Conservation (phyloP, 2,888 invertebrate genomes). For the Syritta pipiens region DNA sequence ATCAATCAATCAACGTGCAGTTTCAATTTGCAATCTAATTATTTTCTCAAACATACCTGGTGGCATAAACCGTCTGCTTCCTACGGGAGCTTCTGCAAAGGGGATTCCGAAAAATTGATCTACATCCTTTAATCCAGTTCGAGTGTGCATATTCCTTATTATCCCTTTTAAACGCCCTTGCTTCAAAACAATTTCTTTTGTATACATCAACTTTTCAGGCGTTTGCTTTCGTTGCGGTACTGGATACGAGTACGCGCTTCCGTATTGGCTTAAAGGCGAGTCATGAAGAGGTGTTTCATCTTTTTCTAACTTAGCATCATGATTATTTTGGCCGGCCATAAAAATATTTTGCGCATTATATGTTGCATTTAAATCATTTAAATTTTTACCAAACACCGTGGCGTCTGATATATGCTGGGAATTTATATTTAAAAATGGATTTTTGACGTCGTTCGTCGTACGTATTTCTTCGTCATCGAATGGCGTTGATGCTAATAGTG, state of each 20-base stretch:
- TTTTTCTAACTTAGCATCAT: too few relatives aligned
- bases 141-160: constrained; percentile 82
- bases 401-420: too few relatives aligned
- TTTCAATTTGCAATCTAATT: background rate
- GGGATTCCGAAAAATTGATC: constrained; percentile 90
- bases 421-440: too few relatives aligned
- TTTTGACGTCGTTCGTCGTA: too few relatives aligned
- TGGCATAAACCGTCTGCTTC: constrained; percentile 89
- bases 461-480: too few relatives aligned
- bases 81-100: constrained; percentile 89
- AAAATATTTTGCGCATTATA: too few relatives aligned
- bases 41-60: constrained; percentile 81
- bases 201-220: constrained; percentile 79
- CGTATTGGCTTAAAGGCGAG: constrained; percentile 58
- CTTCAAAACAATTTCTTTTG: constrained; percentile 83
- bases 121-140: constrained; percentile 83
- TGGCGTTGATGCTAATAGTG: too few relatives aligned
- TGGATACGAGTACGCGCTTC: constrained; percentile 54
- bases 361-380: too few relatives aligned
- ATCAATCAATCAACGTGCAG: too few relatives aligned
- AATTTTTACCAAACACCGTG: too few relatives aligned
- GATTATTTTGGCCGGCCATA: too few relatives aligned
- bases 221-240: constrained; percentile 75
- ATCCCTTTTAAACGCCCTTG: constrained; percentile 86
- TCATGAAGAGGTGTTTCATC: constrained; percentile 54